A percentile compares a stretch with the other conserved stretches of the same genome.
These are phyloP conservation scores for Sarcoramphus papa DNA, from an alignment of 2,797 vertebrate genomes.

Conservation along the genomic window DNA sequence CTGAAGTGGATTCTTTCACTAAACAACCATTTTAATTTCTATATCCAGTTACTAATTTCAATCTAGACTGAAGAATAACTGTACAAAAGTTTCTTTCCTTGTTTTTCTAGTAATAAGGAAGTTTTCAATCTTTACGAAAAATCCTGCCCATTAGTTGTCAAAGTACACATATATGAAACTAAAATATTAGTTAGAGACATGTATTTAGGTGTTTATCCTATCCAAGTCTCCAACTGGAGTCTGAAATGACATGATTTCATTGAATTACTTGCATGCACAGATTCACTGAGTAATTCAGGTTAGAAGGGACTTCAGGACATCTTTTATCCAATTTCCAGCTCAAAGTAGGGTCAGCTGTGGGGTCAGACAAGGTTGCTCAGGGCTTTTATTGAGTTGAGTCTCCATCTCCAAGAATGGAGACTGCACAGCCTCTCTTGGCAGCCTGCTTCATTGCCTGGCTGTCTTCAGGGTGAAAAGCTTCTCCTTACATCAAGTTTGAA, in stretches of 20 bases:
- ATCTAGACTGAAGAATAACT: background rate
- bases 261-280: background rate
- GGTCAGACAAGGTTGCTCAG: background rate
- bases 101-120: background rate
- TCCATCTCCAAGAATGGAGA: background rate
- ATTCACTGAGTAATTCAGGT: background rate
- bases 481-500: background rate
- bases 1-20: background rate
- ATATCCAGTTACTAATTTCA: background rate
- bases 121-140: background rate
- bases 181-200: background rate
- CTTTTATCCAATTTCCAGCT: background rate
- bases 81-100: background rate
- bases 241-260: fast-evolving
- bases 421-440: background rate
- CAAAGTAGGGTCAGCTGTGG: background rate
- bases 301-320: background rate
- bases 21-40: background rate
- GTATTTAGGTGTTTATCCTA: background rate
- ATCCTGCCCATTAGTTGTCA: background rate
- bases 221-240: background rate
- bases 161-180: background rate
- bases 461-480: background rate
- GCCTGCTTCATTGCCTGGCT: background rate
- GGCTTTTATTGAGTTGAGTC: background rate